Evolutionary conservation across 92 coral and sea anemone species (phyloP), one percentile per base, ranked within the genome.

Genomic region (Porites cylindrica): DNA sequence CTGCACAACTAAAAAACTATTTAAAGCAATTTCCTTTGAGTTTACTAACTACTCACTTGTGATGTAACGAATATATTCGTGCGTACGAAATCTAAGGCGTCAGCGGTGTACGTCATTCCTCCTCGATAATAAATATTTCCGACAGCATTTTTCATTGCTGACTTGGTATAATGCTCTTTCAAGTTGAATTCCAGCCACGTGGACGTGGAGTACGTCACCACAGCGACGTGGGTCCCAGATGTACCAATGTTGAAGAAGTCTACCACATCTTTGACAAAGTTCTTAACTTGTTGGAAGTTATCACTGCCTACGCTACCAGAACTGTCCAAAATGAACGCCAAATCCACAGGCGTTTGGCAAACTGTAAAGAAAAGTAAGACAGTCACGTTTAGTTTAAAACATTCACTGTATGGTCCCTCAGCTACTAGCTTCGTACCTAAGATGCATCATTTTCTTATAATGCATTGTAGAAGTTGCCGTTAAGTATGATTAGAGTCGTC

Each of bases 191-290:
- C 96, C 24, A 93, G 68, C 1, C n/a, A 26, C 1, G 93, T 5
- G 29, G 32, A 29, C 0, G 90, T 76, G 6, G 92, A 89, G 80
- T 90, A 97, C 53, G 98, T 97, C 13, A 93, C 94, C 12, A 97
- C 95, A 6, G 96, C 96, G 10, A 93, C 94, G 66, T 92, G 99
- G 0, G 99, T 97, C 2, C 98, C 99, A 7, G 88, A 76, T 32
- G 71, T 29, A 62, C 99, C 99, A 24, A 97, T 93, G 91, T 95
- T 95, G 85, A 97, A 97, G 80, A 95, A 97, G 83, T 97, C 98
- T 26, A 97, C 90, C 10, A 97, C 93, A 51, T 95, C 83, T 61
- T 92, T 92, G 70, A 97, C 98, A 61, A 97, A 97, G 7, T 76
- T 83, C 80, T 97, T 97, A 50, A 95, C 89, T 84, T 90, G 85